phyloP scores from a whole-genome alignment of 2,113 vertebrate genomes.

The Callionymus lyra region DNA sequence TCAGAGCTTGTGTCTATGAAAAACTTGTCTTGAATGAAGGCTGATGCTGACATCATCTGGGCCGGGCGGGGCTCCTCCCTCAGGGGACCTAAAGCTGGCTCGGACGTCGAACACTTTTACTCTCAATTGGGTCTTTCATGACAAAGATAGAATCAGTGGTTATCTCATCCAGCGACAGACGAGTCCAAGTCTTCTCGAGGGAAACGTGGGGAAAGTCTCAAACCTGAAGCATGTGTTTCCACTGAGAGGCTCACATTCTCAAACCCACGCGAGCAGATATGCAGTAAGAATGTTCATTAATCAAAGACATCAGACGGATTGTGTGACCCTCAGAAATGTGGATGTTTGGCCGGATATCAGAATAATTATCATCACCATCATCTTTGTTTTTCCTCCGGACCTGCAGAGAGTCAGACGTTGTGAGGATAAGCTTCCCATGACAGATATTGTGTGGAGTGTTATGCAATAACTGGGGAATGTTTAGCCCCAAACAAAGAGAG shows the following conservation, averaged over 20 bases:
- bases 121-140: not conserved
- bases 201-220: not conserved
- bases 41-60: conserved; percentile 29
- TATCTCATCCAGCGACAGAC: no score
- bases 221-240: conserved; percentile 24
- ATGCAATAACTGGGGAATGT: conserved; percentile 50
- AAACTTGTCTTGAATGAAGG: conserved; percentile 8
- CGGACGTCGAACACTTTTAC: conserved; percentile 15
- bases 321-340: not conserved
- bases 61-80: conserved; percentile 28
- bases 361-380: not conserved
- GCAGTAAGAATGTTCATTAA: conserved; percentile 2
- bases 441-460: conserved; percentile 21
- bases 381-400: not conserved
- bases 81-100: conserved; percentile 30
- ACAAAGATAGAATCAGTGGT: conserved; percentile 6
- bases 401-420: not conserved
- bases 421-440: conserved; percentile 21
- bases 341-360: not conserved
- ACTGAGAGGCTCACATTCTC: conserved; percentile 21
- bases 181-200: not conserved
- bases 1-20: conserved; percentile 7
- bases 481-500: conserved; percentile 8
- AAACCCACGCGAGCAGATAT: conserved; percentile 20
- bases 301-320: conserved; percentile 5